Evolutionary conservation across 2,113 vertebrate genomes (phyloP).

Genomic region (Ovibos moschatus): DNA sequence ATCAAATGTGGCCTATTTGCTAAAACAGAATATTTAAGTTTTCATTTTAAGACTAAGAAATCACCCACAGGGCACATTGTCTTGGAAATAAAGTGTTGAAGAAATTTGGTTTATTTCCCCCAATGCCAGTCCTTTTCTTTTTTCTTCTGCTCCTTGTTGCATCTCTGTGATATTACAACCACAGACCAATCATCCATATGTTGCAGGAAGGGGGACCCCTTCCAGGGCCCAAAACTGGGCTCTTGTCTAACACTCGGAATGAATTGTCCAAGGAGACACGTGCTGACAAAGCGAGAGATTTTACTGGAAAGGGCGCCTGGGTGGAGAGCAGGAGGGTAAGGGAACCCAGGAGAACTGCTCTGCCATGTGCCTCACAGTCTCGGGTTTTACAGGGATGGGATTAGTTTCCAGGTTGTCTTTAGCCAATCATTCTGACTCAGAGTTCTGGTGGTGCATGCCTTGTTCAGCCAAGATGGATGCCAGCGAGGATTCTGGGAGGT

Average conservation of each 20-base stretch:
- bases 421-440: not conserved
- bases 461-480: not conserved
- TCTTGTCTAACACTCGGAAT: not conserved
- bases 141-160: not conserved
- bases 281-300: not conserved
- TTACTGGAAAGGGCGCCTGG: not conserved
- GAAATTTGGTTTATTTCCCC: not conserved
- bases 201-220: not conserved
- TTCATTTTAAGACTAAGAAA: not conserved
- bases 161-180: not conserved
- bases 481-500: not conserved
- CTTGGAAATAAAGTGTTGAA: not conserved
- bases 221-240: not conserved
- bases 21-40: not conserved
- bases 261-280: not conserved
- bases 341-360: not conserved
- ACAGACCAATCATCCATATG: not conserved
- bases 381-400: not conserved
- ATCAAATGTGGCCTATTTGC: not conserved
- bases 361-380: not conserved
- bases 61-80: not conserved
- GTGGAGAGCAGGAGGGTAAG: not conserved
- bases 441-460: not conserved
- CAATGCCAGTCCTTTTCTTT: not conserved
- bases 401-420: not conserved